Evolutionary conservation across 2,888 invertebrate genomes (phyloP), one percentile per base, ranked within the genome.

Genomic region (Dyspetes luteomarginatus): DNA sequence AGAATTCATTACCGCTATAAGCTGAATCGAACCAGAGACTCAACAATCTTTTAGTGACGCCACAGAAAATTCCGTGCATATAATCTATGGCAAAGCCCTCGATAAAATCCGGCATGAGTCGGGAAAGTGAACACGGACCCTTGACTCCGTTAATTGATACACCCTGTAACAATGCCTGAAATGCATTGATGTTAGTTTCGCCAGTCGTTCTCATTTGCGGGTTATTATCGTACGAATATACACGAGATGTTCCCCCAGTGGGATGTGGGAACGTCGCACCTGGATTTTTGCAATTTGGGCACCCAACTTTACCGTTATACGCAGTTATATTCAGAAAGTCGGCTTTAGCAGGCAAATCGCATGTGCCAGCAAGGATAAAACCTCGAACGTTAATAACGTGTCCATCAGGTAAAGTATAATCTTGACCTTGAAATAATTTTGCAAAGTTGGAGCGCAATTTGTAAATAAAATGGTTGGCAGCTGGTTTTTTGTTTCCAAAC

Each of bases 81-180:
- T 43, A 30, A 67, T 84, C 81, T 24, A 81, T 69, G 7, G 50
- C 78, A n/a, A 65, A 55, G 0, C 78, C 81, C 26, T 19, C 67
- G 5, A 81, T 60, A 43, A 77, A 83, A 62, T 83, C 74, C 1
- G 78, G 83, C 82, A 83, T 82, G 1, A 83, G 4, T 22, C 36
- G 43, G 2, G 72, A 58, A n/a, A 82, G 28, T 17, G 78, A 67
- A 36, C 75, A 69, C 2, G 69, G 81, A n/a, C 82, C 83, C 69
- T 78, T 81, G 4, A 83, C 73, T 7, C 78, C 83, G 7, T 69
- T 43, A n/a, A 65, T 52, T 43, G 69, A 73, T 36, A 17, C n/a
- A 22, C 28, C 19, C 4, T 56, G 17, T 12, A 43, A 45, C 2
- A 36, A 28, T n/a, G 68, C 79, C 28, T 58, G 12, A 41, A 41